These are phyloP conservation scores for Malurus elegans DNA, from an alignment of 2,113 vertebrate species.

Conservation along the genomic window DNA sequence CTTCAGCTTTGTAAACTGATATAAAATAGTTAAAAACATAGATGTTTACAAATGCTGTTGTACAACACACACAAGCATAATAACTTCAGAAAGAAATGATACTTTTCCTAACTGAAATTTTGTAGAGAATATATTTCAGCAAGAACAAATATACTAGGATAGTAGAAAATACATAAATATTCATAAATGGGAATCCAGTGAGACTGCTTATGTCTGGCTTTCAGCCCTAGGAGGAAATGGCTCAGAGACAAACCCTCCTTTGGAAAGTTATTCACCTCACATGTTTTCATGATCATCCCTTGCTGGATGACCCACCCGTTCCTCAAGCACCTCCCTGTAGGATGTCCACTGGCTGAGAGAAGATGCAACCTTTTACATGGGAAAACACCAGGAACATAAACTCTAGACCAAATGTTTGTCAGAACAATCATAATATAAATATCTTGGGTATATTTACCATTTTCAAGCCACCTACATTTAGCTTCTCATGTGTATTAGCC, in stretches of 20 bases:
- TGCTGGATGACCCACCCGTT: rapidly evolving
- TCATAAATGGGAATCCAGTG: neutral
- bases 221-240: neutral
- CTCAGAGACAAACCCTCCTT: neutral
- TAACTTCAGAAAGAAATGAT: neutral
- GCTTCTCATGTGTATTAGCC: neutral
- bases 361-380: neutral
- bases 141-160: neutral
- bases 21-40: neutral
- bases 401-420: neutral
- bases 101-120: neutral
- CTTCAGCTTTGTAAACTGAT: neutral
- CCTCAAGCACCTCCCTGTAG: neutral
- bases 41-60: neutral
- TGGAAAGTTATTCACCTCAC: neutral
- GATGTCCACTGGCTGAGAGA: neutral
- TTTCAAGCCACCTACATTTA: neutral
- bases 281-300: neutral
- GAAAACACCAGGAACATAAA: neutral
- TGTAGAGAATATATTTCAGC: neutral
- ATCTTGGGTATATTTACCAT: neutral
- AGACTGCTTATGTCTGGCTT: neutral
- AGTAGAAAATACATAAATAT: neutral
- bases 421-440: neutral
- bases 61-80: neutral